Conservation (phyloP, 2,888 invertebrate species). For the Drosophila vallismaia region DNA sequence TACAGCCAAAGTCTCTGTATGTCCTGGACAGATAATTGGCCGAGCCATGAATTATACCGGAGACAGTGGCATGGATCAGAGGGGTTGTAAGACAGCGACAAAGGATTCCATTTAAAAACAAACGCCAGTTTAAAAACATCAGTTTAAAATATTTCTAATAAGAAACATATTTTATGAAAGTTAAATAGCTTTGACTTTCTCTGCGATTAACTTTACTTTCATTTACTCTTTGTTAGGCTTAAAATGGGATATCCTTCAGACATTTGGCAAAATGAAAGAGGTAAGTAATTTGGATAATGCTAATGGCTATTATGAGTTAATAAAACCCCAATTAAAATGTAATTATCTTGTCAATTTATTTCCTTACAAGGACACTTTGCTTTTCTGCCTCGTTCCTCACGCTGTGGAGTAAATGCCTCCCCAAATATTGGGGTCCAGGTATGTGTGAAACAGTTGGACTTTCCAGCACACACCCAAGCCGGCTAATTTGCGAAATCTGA, state of each 20-base stretch:
- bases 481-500: constrained; percentile 40
- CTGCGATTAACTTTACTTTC: no score
- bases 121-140: no score
- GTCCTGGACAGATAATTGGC: constrained; percentile 57
- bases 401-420: constrained; percentile 22
- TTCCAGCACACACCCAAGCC: constrained; percentile 25
- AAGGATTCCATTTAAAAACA: no score
- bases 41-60: constrained; percentile 58
- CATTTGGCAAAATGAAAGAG: no score
- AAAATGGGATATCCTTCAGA: no score
- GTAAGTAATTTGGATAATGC: no score
- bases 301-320: not conserved
- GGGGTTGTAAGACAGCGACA: not conserved
- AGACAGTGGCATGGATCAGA: constrained; percentile 6
- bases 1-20: constrained; percentile 6
- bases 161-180: no score
- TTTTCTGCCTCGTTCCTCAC: not conserved
- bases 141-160: no score
- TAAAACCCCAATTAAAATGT: not conserved
- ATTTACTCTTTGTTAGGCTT: no score
- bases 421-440: constrained; percentile 18
- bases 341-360: not conserved
- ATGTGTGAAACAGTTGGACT: constrained; percentile 45
- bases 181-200: no score
- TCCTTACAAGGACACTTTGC: not conserved